Evolutionary conservation across 2,797 vertebrate genomes (phyloP), one percentile per base, ranked within the genome.

Genomic region (Manis javanica): DNA sequence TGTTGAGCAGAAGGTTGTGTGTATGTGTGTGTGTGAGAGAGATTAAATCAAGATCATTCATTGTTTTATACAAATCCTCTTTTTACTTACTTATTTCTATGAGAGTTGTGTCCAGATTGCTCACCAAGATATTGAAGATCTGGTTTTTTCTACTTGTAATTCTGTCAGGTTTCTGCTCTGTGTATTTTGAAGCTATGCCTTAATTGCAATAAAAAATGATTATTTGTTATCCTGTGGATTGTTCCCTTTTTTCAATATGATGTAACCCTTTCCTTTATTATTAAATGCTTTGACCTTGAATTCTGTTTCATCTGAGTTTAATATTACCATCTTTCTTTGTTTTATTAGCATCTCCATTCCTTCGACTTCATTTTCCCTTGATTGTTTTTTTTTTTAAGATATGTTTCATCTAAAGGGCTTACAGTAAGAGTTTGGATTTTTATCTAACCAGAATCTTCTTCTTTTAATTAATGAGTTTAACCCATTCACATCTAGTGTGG

Each of bases 241-340:
- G 24, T 79, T 78, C 19, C 19, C 61, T 49, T 49, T 55, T 37
- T 37, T 23, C 31, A 92, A 57, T 57, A 23, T 42, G 39, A 57
- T 39, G 7, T 42, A 55, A 11, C 51, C 0, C 5, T 78, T 57
- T 77, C 55, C 71, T 75, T 84, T 71, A 14, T 71, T 64, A 46
- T 46, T 82, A 83, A 93, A 72, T 51, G n/a, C 14, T 87, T 82
- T 74, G 74, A 53, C 61, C n/a, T 82, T 82, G 59, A 86, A 55
- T 77, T 90, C 61, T 72, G 77, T 77, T 83, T 87, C 68, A 87
- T 77, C 82, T 90, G 63, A 93, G 81, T 81, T 81, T 89, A 71
- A 31, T 85, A 66, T 88, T 85, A 53, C 16, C 42, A n/a, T 78
- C 26, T 68, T 64, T 91, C 66, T 51, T 83, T 91, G 46, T 77